Base-by-base conservation (phyloP, 1,140 invertebrate species). In the Aphaenogaster floridana region DNA sequence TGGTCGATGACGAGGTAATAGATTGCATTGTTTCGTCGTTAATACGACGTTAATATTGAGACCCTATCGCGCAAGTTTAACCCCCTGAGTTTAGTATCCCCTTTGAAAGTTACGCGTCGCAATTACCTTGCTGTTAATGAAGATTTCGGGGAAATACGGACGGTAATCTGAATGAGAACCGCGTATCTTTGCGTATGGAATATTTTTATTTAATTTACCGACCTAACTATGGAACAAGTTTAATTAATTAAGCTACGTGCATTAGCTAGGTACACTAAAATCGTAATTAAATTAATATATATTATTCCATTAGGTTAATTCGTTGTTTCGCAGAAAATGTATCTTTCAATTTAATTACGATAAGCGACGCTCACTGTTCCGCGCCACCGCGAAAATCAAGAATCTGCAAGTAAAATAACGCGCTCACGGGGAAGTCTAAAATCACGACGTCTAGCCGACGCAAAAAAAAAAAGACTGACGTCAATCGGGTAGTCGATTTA, bases 1-100 rank as follows among this genome's bases (percentile, higher is more conserved):
- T 8, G 71, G 69, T 63, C 80, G 54, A 84, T 84, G 80, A 84
- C 42, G 57, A 76, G 69, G 42, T 84, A 84, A 84, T 84, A 45
- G 69, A 84, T 84, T 76, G 42, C 80, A 45, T 84, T 84, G 57
- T 84, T 63, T 74, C 80, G n/a, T 34, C 54, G 52, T 42, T 84
- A 84, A 80, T 80, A 54, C 48, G 36, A 66, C 63, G 48, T 80
- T 84, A 28, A 84, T 76, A 39, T 84, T 63, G 34, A 63, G 54
- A 84, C 13, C 21, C 48, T 39, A 21, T 84, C 69, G 34, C 80
- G 2, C 13, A 39, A 76, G 54, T 76, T 84, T 61, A 76, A 39
- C 45, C n/a, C 42, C 15, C 57, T 39, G 17, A 34, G 42, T 76
- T 74, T 36, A 11, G 17, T 39, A 63, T 50, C 68, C 28, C 48